Evolutionary conservation across 2,888 invertebrate genomes (phyloP).

Genomic region (Smittia aterrima): DNA sequence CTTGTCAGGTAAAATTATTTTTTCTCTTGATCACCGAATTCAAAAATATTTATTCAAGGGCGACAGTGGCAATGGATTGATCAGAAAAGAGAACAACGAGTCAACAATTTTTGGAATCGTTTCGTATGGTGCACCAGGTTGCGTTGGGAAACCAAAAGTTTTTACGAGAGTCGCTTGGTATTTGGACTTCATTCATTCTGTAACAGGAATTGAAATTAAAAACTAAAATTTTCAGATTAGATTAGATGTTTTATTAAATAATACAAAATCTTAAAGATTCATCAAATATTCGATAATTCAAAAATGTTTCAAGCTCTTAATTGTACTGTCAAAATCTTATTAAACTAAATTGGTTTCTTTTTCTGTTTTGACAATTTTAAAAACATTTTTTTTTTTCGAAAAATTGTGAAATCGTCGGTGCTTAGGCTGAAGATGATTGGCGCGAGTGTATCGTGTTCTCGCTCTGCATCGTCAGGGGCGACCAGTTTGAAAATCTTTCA

Average conservation of each 20-base stretch:
- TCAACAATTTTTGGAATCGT: conserved; percentile 4
- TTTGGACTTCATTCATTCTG: conserved; percentile 15
- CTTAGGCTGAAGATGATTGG: too few species aligned
- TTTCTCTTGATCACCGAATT: neutral
- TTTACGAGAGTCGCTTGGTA: conserved; percentile 15
- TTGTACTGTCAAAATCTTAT: neutral
- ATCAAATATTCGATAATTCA: neutral
- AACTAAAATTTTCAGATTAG: neutral
- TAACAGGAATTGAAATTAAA: conserved; percentile 20
- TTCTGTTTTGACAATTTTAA: too few species aligned
- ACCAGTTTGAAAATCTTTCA: too few species aligned
- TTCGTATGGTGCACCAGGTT: neutral
- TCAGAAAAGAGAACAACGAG: neutral
- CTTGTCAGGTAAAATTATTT: neutral
- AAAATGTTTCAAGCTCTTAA: neutral
- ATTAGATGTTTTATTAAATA: neutral
- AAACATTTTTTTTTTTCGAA: neutral
- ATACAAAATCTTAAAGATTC: too few species aligned
- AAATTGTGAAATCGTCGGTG: neutral
- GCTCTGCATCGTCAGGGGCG: too few species aligned
- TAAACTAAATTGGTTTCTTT: neutral
- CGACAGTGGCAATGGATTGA: neutral
- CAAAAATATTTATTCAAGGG: neutral
- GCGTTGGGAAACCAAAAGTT: conserved; percentile 25
- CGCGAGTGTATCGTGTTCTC: too few species aligned